Percentiles rank a stretch among this genome's conserved stretches.
Evolutionary conservation across 2,888 invertebrate genomes (phyloP).

Genomic region (Cyclophora albipunctata): DNA sequence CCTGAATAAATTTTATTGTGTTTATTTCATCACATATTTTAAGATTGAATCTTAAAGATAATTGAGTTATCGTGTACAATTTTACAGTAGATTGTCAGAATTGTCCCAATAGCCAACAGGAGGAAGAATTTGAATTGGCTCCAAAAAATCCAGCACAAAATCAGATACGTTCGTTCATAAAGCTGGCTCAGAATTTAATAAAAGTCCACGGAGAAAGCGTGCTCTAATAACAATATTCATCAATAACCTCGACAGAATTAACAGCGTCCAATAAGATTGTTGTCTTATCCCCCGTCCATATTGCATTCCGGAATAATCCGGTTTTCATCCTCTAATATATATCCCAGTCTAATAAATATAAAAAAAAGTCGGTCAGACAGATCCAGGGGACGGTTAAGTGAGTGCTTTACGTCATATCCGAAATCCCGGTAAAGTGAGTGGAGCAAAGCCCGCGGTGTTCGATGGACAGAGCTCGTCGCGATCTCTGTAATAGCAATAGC

Average conservation of each 20-base stretch:
- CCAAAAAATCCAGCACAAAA: no score
- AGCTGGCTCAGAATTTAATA: constrained; percentile 17
- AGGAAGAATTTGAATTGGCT: no score
- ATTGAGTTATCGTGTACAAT: no score
- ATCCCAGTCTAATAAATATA: constrained; percentile 67
- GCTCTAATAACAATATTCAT: constrained; percentile 24
- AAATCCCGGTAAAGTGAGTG: constrained; percentile 74
- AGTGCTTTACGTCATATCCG: constrained; percentile 75
- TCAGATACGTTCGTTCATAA: neutral
- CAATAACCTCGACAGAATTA: constrained; percentile 32
- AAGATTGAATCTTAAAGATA: no score
- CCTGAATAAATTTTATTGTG: no score
- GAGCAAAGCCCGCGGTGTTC: constrained; percentile 66
- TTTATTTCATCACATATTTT: no score
- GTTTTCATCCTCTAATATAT: constrained; percentile 54
- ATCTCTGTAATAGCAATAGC: constrained; percentile 74
- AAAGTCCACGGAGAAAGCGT: constrained; percentile 10
- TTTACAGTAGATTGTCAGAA: no score
- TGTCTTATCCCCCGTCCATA: constrained; percentile 29
- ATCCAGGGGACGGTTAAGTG: constrained; percentile 51
- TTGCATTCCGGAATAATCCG: constrained; percentile 56
- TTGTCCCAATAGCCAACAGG: no score
- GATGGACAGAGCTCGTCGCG: constrained; percentile 62
- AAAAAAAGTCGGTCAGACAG: constrained; percentile 66
- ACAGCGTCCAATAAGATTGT: constrained; percentile 38